Evolutionary conservation across 2,888 invertebrate species (phyloP).

Genomic region (Pyrocoelia pectoralis): DNA sequence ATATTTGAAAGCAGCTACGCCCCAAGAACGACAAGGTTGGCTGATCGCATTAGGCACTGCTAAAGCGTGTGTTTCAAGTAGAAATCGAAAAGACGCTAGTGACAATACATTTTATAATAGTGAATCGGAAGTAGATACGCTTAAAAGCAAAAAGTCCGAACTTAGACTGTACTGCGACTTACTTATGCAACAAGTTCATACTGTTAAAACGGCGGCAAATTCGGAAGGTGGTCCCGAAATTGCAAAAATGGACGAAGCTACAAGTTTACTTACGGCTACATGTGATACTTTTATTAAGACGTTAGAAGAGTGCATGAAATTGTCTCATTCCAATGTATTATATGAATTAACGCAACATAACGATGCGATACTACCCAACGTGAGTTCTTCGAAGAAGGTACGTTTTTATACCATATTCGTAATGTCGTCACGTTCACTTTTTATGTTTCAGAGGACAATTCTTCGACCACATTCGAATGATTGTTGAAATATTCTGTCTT

Average conservation of each 20-base stretch:
- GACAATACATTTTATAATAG: conserved; percentile 37
- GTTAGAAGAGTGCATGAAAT: conserved; percentile 80
- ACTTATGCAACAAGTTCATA: conserved; percentile 85
- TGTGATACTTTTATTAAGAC: conserved; percentile 86
- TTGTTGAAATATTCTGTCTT: conserved; percentile 24
- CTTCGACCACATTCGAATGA: conserved; percentile 41
- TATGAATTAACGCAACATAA: conserved; percentile 53
- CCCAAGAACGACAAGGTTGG: conserved; percentile 83
- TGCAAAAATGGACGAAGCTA: conserved; percentile 76
- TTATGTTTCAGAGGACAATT: conserved; percentile 34
- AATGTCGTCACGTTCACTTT: not conserved
- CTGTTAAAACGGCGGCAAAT: conserved; percentile 71
- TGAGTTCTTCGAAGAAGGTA: not conserved
- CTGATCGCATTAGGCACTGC: conserved; percentile 81
- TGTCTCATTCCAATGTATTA: conserved; percentile 61
- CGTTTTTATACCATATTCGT: too few species aligned
- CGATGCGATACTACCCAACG: conserved; percentile 52
- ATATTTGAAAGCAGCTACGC: conserved; percentile 78
- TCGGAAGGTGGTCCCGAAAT: conserved; percentile 66
- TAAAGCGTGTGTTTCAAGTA: conserved; percentile 66
- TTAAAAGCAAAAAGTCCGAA: conserved; percentile 80
- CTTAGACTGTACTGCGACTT: conserved; percentile 81
- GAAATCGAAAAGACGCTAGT: conserved; percentile 49
- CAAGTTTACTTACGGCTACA: conserved; percentile 76
- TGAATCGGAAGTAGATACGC: conserved; percentile 62